Conservation (phyloP, 2,797 vertebrate species). For the Poliocrania exsul region DNA sequence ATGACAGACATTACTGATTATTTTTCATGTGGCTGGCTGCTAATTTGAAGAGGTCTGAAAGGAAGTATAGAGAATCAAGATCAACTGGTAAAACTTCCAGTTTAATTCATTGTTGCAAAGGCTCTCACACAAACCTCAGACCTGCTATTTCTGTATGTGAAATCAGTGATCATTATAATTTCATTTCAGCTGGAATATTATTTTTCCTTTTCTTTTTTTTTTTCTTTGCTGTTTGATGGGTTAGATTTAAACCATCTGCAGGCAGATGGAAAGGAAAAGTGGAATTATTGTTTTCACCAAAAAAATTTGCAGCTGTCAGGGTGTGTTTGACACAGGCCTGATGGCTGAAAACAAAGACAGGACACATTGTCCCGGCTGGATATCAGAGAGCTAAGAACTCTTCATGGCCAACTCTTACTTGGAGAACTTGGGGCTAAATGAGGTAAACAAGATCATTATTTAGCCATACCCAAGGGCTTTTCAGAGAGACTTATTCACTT, state of each 20-base stretch:
- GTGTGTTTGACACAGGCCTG: conserved; percentile 73
- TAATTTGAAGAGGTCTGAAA: conserved; percentile 36
- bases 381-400: background rate
- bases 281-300: conserved; percentile 76
- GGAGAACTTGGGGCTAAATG: conserved; percentile 39
- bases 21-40: conserved; percentile 11
- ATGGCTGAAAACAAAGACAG: conserved; percentile 72
- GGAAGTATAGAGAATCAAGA: background rate
- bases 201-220: background rate
- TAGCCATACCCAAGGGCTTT: conserved; percentile 10
- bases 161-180: conserved; percentile 57
- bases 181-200: conserved; percentile 54
- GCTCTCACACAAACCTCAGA: conserved; percentile 27
- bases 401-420: conserved; percentile 26
- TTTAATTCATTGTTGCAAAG: conserved; percentile 18
- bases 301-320: conserved; percentile 82
- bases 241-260: conserved; percentile 83
- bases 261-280: conserved; percentile 77
- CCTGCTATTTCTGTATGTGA: conserved; percentile 32
- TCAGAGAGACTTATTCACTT: background rate
- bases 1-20: conserved; percentile 5
- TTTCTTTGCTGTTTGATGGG: conserved; percentile 32
- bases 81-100: background rate
- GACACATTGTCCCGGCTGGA: conserved; percentile 54
- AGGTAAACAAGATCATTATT: conserved; percentile 49